Percentiles rank a stretch among this genome's conserved stretches.
Conservation (phyloP, 2,797 vertebrate species). For the Myotis daubentonii region DNA sequence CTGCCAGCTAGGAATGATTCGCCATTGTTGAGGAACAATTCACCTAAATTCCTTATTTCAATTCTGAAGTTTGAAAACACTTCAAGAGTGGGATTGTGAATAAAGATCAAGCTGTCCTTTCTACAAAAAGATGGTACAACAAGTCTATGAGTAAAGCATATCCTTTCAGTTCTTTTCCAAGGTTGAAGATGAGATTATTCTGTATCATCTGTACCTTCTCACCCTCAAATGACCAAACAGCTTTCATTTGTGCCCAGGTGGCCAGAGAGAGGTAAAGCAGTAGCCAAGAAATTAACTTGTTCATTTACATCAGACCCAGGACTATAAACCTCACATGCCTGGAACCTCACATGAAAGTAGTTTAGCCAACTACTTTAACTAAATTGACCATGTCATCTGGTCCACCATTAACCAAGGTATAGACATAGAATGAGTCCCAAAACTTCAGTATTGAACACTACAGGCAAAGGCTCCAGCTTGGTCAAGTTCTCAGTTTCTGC, state of each 20-base stretch:
- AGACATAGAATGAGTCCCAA: neutral
- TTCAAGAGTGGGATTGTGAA: constrained; percentile 10
- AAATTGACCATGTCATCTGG: neutral
- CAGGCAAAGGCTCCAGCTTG: constrained; percentile 12
- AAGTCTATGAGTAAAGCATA: constrained; percentile 46
- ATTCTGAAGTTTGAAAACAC: constrained; percentile 57
- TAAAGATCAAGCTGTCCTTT: constrained; percentile 51
- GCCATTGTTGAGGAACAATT: neutral
- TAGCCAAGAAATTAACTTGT: constrained; percentile 17
- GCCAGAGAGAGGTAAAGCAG: neutral
- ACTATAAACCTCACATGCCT: neutral
- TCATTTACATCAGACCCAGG: neutral
- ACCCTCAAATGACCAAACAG: neutral
- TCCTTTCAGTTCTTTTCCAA: constrained; percentile 43
- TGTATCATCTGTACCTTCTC: neutral
- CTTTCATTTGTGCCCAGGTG: neutral
- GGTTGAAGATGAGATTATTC: neutral
- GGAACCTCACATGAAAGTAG: neutral
- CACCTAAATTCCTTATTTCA: neutral
- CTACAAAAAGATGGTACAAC: constrained; percentile 54
- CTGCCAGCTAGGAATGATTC: neutral
- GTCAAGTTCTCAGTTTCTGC: constrained; percentile 43
- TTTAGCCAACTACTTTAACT: neutral
- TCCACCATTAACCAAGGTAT: neutral
- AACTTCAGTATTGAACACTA: constrained; percentile 19